Evolutionary conservation across 1,140 invertebrate genomes (phyloP).

Genomic region (Tetraneura akinire): DNA sequence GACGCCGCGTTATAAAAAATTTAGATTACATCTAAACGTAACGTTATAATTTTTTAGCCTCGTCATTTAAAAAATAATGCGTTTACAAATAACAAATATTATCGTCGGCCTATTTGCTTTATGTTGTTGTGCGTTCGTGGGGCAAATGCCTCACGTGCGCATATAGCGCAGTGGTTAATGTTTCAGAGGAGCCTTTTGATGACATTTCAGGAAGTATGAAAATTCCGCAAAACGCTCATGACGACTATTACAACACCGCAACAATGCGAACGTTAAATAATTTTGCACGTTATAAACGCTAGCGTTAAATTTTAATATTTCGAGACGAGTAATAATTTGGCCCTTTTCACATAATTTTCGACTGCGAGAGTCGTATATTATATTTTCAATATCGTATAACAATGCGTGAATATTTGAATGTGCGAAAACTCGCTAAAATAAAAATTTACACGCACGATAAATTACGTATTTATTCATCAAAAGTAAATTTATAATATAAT

Average conservation of each 20-base stretch:
- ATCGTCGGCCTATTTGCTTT: background rate
- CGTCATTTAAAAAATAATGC: conserved; percentile 1
- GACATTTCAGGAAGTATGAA: background rate
- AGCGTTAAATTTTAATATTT: too few relatives aligned
- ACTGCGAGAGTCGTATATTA: too few relatives aligned
- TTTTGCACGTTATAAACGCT: background rate
- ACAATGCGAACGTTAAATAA: background rate
- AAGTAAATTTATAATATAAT: too few relatives aligned
- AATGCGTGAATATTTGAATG: too few relatives aligned
- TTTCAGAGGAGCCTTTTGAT: background rate
- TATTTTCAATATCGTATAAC: too few relatives aligned
- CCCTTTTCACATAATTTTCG: too few relatives aligned
- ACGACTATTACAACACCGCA: background rate
- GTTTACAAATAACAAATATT: background rate
- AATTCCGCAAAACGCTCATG: background rate
- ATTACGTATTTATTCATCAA: too few relatives aligned
- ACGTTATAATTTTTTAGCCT: background rate
- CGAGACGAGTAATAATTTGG: too few relatives aligned
- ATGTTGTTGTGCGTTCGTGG: too few relatives aligned
- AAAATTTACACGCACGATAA: too few relatives aligned
- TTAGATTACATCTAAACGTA: background rate
- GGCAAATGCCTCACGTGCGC: background rate
- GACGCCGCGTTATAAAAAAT: background rate
- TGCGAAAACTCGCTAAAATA: too few relatives aligned
- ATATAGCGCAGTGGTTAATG: background rate